Conservation (phyloP, 2,888 invertebrate species). For the Drosophila pseudotalamancana region DNA sequence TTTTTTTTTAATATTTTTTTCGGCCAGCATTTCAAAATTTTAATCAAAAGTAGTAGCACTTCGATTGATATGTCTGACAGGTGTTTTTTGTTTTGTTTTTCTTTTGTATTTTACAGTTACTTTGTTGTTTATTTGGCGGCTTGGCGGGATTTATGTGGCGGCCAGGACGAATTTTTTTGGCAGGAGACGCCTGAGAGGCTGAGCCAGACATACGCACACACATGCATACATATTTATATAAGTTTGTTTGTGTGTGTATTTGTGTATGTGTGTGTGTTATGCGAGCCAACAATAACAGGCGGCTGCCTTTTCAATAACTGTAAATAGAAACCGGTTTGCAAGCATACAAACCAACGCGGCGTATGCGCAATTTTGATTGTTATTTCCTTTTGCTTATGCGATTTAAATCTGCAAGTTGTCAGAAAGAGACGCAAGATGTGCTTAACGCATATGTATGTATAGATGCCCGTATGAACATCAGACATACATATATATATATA, state of each 20-base stretch:
- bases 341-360: slow-evolving; percentile 20
- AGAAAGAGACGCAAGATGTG: not conserved
- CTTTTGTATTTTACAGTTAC: slow-evolving; percentile 12
- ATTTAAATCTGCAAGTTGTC: slow-evolving; percentile 12
- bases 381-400: not conserved
- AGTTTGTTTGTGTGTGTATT: too few relatives aligned
- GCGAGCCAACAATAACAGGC: slow-evolving; percentile 26
- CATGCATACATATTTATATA: too few relatives aligned
- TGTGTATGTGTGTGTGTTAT: too few relatives aligned
- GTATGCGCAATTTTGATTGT: slow-evolving; percentile 42
- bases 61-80: slow-evolving; percentile 77
- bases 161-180: too few relatives aligned
- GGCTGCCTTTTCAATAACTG: slow-evolving; percentile 50
- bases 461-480: too few relatives aligned
- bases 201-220: slow-evolving; percentile 13
- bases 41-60: slow-evolving; percentile 81
- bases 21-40: slow-evolving; percentile 60
- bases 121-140: slow-evolving; percentile 11
- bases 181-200: not conserved
- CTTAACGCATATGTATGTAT: too few relatives aligned
- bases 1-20: slow-evolving; percentile 6
- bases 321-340: slow-evolving; percentile 13
- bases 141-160: slow-evolving; percentile 24
- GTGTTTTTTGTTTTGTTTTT: slow-evolving; percentile 19
- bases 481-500: too few relatives aligned